Base-by-base conservation (phyloP, 2,797 vertebrate genomes). In the Takifugu rubripes region DNA sequence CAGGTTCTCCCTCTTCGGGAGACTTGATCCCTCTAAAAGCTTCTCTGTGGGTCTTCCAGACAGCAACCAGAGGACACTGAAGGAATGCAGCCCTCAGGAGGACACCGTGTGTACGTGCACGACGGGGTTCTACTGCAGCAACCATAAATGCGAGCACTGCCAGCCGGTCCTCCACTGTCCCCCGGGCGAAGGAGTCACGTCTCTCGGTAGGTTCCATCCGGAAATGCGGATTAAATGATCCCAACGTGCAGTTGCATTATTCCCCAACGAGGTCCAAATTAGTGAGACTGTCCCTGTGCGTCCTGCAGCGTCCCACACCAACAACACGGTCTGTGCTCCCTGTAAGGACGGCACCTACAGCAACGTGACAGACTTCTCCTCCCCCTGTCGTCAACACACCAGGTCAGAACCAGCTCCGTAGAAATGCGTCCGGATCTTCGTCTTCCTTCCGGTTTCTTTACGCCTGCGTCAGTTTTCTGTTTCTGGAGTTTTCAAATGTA, bases 291-390 rank as follows among this genome's bases (percentile, higher is more conserved):
- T 51, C 11, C 61, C 1, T 1, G 58, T 72, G 4, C 2, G 51
- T 53, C 44, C 58, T 52, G 14, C 78, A 92, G 90, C 81, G 7
- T 59, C 43, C 8, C 21, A 8, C 14, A 66, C 5, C 1, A 72
- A 0, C 0, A 6, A 90, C 49, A 72, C 74, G 1, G 0, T 61
- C 8, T 92, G 91, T 43, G 42, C 3, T 5, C 24, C 33, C 0
- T 92, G 91, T 70, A 36, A 0, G n/a, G 0, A 7, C 0, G 83
- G 86, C 48, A 82, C 78, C 33, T 92, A 54, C 79, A 91, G 79
- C 67, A 84, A 89, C 11, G 59, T 83, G 0, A 59, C 57, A 1
- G 86, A 91, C 50, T 75, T 3, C 47, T 0, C 1, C 5, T 87
- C 87, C 1, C 9, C 59, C 24, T 92, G 91, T 62, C 45, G 11